Percentiles rank a stretch among this genome's conserved stretches.
phyloP scores from a whole-genome alignment of 2,113 vertebrate genomes.

The Pangasianodon gigas region DNA sequence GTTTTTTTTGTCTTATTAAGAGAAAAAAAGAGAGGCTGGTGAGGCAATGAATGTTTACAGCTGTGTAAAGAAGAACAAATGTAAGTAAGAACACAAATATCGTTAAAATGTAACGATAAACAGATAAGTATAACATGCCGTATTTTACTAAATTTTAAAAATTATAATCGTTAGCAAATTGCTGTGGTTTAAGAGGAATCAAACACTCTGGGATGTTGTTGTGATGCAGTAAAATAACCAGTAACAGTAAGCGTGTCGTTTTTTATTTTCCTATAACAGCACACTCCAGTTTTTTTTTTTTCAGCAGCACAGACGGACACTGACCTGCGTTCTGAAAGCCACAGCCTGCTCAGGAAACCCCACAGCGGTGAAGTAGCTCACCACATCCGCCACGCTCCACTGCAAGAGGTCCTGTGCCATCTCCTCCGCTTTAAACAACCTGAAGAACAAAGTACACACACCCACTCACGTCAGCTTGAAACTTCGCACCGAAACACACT shows the following conservation, averaged over 20 bases:
- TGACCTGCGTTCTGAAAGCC: constrained; percentile 85
- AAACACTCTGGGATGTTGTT: not conserved
- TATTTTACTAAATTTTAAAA: too few relatives aligned
- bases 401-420: constrained; percentile 78
- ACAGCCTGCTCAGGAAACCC: constrained; percentile 87
- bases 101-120: too few relatives aligned
- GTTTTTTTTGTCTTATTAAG: too few relatives aligned
- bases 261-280: not conserved
- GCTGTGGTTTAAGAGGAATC: not conserved
- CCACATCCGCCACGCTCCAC: constrained; percentile 87
- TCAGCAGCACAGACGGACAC: not conserved
- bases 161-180: not conserved
- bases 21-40: too few relatives aligned
- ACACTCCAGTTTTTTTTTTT: not conserved
- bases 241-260: not conserved
- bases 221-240: too few relatives aligned
- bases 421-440: constrained; percentile 77
- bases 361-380: constrained; percentile 84
- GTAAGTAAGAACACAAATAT: too few relatives aligned
- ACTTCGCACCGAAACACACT: not conserved
- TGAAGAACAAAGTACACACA: constrained; percentile 50
- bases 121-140: too few relatives aligned
- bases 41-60: too few relatives aligned
- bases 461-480: constrained; percentile 11
- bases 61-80: too few relatives aligned